Percentiles rank a stretch among this genome's conserved stretches.
phyloP scores from a whole-genome alignment of 1,140 invertebrate species.

The Drosophila setifemur region DNA sequence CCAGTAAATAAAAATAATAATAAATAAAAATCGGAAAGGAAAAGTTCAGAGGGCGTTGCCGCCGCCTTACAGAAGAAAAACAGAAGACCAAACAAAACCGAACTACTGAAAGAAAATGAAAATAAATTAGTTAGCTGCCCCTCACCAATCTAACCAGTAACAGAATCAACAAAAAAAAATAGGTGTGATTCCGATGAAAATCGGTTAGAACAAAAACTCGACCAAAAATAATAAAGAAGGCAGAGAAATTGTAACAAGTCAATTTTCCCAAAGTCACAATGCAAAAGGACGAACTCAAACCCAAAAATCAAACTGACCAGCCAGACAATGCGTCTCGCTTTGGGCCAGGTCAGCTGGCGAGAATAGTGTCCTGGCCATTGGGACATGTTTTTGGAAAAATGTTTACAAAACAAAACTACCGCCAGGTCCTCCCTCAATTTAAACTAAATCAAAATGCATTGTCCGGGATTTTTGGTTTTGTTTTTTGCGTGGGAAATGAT shows the following conservation, averaged over 20 bases:
- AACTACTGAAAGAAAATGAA: slow-evolving; percentile 23
- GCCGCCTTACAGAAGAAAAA: slow-evolving; percentile 3
- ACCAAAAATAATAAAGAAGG: no score
- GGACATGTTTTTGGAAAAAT: slow-evolving; percentile 65
- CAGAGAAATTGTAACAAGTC: slow-evolving; percentile 60
- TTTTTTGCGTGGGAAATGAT: slow-evolving; percentile 44
- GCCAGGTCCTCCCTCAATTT: slow-evolving; percentile 51
- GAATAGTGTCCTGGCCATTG: slow-evolving; percentile 25
- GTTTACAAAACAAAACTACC: slow-evolving; percentile 73
- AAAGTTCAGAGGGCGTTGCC: slow-evolving; percentile 41
- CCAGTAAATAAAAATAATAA: not conserved
- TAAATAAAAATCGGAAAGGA: not conserved
- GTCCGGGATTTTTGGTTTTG: slow-evolving; percentile 20
- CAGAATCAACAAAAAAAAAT: slow-evolving; percentile 4
- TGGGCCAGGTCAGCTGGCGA: slow-evolving; percentile 19
- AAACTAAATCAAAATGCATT: slow-evolving; percentile 58
- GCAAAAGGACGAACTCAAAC: slow-evolving; percentile 4
- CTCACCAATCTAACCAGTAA: slow-evolving; percentile 16
- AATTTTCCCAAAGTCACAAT: slow-evolving; percentile 41
- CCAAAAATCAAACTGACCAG: slow-evolving; percentile 8
- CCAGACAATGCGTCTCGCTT: slow-evolving; percentile 46
- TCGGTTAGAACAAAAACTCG: slow-evolving; percentile 1
- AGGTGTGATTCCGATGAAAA: slow-evolving; percentile 70
- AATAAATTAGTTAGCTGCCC: slow-evolving; percentile 20
- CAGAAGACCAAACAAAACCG: slow-evolving; percentile 5